Evolutionary conservation across 1,140 invertebrate genomes (phyloP).

Genomic region (Conus betulinus): DNA sequence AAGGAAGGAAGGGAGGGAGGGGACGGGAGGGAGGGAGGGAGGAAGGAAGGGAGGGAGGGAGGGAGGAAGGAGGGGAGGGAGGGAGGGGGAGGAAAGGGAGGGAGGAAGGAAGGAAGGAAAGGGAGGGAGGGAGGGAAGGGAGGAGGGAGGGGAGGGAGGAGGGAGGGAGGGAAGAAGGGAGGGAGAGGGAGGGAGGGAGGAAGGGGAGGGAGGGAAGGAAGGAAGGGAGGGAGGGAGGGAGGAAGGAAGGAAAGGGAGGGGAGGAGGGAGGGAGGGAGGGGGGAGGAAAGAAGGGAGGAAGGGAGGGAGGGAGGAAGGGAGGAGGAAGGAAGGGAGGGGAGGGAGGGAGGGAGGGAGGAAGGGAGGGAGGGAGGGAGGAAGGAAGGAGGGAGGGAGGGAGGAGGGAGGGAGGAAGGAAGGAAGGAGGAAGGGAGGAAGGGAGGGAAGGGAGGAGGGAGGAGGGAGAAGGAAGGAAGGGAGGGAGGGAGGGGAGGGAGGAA

Average conservation of each 20-base stretch:
- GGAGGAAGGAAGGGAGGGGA: not conserved
- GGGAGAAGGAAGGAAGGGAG: too few species aligned
- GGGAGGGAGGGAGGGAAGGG: not conserved
- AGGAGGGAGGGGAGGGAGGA: not conserved
- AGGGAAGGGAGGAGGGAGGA: too few species aligned
- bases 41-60: too few species aligned
- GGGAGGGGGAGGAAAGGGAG: too few species aligned
- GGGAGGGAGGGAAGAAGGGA: not conserved
- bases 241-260: not conserved
- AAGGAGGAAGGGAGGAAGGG: too few species aligned
- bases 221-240: not conserved
- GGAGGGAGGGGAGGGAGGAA: conserved; percentile 16
- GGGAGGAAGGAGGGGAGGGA: not conserved
- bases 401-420: too few species aligned
- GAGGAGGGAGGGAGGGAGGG: not conserved
- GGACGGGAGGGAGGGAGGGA: too few species aligned
- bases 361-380: not conserved
- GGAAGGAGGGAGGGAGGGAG: not conserved
- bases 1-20: not conserved
- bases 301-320: conserved; percentile 4
- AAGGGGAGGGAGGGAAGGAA: not conserved
- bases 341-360: not conserved
- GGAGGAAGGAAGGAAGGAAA: not conserved
- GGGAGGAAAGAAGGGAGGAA: not conserved
- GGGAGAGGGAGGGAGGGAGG: not conserved